Evolutionary conservation across 2,113 vertebrate species (phyloP).

Genomic region (Gymnorhina tibicen): DNA sequence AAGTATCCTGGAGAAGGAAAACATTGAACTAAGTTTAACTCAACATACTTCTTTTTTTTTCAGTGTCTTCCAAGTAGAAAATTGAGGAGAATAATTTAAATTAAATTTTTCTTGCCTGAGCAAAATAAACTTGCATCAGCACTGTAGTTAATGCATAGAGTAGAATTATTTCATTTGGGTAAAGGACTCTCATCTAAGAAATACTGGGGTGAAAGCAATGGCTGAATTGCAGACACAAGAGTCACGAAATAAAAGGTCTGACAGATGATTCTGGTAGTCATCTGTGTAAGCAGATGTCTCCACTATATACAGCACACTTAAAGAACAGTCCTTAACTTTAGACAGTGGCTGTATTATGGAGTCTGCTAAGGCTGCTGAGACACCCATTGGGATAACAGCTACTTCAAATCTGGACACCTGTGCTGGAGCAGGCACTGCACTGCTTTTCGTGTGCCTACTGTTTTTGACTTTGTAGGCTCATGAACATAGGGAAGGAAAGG

Average conservation of each 20-base stretch:
- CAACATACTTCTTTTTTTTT: not conserved
- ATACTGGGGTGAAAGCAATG: not conserved
- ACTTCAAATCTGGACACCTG: not conserved
- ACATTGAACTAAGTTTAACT: not conserved
- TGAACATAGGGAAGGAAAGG: not conserved
- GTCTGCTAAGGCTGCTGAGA: not conserved
- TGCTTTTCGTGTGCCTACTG: not conserved
- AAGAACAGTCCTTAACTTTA: not conserved
- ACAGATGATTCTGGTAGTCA: not conserved
- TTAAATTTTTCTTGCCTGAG: not conserved
- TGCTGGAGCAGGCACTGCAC: not conserved
- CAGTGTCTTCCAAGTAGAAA: not conserved
- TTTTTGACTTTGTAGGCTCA: not conserved
- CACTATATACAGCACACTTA: not conserved
- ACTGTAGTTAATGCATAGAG: fast-evolving
- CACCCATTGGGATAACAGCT: not conserved
- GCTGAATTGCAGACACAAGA: not conserved
- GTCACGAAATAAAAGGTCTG: not conserved
- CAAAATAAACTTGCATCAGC: not conserved
- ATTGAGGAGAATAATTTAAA: not conserved
- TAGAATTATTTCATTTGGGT: not conserved
- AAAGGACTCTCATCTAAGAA: not conserved
- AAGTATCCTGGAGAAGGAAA: not conserved
- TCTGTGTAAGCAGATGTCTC: not conserved
- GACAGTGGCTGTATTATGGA: not conserved